phyloP scores from a whole-genome alignment of 2,888 invertebrate genomes.

The Ernsta delagoae region DNA sequence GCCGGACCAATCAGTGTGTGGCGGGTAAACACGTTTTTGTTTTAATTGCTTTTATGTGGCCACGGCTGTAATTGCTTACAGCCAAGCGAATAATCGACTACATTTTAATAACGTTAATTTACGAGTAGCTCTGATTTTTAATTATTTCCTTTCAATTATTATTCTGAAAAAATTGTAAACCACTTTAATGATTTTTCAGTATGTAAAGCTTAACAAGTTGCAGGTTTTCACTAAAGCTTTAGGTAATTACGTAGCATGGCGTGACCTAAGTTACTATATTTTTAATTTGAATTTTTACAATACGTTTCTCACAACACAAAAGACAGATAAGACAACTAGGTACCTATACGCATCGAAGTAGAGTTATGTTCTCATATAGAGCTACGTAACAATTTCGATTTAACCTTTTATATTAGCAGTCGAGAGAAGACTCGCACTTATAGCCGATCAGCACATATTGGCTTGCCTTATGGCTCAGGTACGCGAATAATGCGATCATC shows the following conservation, averaged over 20 bases:
- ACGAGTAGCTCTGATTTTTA: background rate
- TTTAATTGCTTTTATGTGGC: background rate
- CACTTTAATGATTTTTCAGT: no score
- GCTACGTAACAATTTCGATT: background rate
- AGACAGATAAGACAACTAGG: no score
- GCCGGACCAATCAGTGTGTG: constrained; percentile 8
- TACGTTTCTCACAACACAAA: no score
- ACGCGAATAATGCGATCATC: background rate
- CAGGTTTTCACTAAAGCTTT: no score
- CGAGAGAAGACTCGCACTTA: background rate
- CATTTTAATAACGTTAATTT: background rate
- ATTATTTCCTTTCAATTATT: background rate
- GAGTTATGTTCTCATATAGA: no score
- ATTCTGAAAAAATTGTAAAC: background rate
- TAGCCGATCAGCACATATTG: constrained; percentile 5
- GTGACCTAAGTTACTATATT: no score
- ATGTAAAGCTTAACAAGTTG: no score
- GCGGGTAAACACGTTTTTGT: background rate
- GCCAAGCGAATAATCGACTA: background rate
- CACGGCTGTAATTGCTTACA: background rate
- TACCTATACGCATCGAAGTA: no score
- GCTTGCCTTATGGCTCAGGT: constrained; percentile 4
- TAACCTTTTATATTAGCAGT: constrained; percentile 3
- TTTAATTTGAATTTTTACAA: no score
- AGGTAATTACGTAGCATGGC: no score